Conservation (phyloP, 2,113 vertebrate species). For the Datnioides undecimradiatus region DNA sequence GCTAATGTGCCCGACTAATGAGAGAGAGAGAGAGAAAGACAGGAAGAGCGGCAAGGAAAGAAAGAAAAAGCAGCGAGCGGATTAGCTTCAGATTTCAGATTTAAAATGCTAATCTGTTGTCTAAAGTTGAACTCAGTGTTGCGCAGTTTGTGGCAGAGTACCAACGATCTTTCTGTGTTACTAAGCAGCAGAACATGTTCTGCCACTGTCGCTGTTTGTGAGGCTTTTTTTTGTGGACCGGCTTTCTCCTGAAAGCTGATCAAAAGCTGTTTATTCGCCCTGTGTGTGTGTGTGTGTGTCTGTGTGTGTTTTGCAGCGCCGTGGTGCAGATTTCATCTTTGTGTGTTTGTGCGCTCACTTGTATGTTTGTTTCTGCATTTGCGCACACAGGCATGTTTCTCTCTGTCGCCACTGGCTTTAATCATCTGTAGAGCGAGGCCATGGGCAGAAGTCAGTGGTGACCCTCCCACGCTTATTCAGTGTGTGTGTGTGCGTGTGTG, state of each 20-base stretch:
- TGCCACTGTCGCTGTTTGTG: conserved; percentile 27
- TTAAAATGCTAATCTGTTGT: conserved; percentile 65
- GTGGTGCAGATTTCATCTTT: conserved; percentile 48
- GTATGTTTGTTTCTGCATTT: conserved; percentile 43
- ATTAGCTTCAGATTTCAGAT: conserved; percentile 51
- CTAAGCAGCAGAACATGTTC: conserved; percentile 13
- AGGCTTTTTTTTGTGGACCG: conserved; percentile 17
- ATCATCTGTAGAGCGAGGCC: conserved; percentile 77
- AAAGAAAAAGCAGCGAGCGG: conserved; percentile 8
- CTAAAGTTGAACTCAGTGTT: conserved; percentile 41
- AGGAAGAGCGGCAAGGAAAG: conserved; percentile 10
- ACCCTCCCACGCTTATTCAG: conserved; percentile 68
- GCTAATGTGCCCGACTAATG: conserved; percentile 73
- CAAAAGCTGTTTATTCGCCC: conserved; percentile 69
- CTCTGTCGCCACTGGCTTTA: conserved; percentile 74
- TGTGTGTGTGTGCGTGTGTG: conserved; percentile 17
- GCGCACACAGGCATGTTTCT: conserved; percentile 17
- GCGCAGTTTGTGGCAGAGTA: conserved; percentile 4
- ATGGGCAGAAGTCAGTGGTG: conserved; percentile 62
- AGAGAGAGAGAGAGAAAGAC: conserved; percentile 60
- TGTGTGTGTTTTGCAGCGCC: conserved; percentile 16
- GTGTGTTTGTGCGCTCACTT: conserved; percentile 12
- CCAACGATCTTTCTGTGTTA: conserved; percentile 14
- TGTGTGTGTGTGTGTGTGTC: conserved; percentile 17
- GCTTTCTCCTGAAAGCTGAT: conserved; percentile 70